Evolutionary conservation across 2,113 vertebrate genomes (phyloP).

Genomic region (Ellobius talpinus): DNA sequence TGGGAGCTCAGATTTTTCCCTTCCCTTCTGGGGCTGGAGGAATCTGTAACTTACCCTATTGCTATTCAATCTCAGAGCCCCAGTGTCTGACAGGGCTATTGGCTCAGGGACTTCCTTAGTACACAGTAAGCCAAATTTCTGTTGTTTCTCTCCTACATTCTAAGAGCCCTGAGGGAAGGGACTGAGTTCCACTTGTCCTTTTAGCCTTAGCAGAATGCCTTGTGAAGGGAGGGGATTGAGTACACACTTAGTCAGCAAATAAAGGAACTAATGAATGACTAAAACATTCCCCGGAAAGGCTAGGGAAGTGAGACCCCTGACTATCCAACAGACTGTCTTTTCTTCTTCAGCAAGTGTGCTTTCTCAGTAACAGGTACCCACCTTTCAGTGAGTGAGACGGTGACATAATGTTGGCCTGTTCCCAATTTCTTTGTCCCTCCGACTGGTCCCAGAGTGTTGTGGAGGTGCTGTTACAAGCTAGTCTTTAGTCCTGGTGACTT

Average conservation of each 20-base stretch:
- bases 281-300: neutral
- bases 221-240: neutral
- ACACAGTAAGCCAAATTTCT: neutral
- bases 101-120: neutral
- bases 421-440: neutral
- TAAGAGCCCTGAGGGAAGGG: neutral
- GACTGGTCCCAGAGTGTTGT: neutral
- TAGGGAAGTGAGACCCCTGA: no score
- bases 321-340: neutral
- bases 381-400: neutral
- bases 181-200: neutral
- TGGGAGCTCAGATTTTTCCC: neutral
- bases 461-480: neutral
- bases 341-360: neutral
- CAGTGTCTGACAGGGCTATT: neutral
- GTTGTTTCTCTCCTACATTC: neutral
- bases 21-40: rapidly evolving
- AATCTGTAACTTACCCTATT: no score
- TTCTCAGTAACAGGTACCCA: neutral
- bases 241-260: neutral
- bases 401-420: neutral
- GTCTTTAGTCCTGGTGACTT: neutral
- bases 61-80: neutral
- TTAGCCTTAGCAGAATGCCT: neutral
- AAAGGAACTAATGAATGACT: neutral